These are phyloP conservation scores for Malurus melanocephalus DNA, from an alignment of 2,113 vertebrate genomes.

Conservation along the genomic window DNA sequence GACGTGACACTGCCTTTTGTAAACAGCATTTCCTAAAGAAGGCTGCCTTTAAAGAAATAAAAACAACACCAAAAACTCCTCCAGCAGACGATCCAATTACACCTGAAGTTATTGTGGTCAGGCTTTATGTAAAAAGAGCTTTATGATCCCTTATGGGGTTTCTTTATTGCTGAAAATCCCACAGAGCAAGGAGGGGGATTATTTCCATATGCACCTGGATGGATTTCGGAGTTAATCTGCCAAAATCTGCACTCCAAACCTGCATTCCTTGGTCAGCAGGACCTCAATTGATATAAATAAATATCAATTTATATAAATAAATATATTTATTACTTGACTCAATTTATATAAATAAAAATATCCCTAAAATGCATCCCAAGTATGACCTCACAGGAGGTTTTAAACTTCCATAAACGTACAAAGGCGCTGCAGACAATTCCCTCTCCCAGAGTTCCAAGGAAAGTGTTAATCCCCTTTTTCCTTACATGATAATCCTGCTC, in stretches of 20 bases:
- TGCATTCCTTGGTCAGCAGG: too few species aligned
- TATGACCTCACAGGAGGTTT: neutral
- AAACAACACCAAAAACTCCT: neutral
- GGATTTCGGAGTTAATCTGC: too few species aligned
- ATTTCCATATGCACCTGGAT: neutral
- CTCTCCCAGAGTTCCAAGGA: neutral
- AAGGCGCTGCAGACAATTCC: neutral
- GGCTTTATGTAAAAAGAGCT: neutral
- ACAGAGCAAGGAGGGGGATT: accelerated
- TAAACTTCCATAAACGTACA: neutral
- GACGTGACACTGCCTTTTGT: neutral
- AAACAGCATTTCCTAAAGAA: neutral
- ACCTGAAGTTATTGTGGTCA: accelerated
- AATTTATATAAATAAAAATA: neutral
- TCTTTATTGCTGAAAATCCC: neutral
- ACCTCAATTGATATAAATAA: too few species aligned
- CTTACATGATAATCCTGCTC: neutral
- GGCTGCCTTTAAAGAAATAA: neutral
- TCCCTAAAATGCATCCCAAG: neutral
- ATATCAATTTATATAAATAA: too few species aligned
- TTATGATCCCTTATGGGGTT: neutral
- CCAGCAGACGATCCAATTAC: neutral
- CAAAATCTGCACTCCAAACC: accelerated
- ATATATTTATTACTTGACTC: neutral
- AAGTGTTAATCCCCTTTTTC: neutral